Percentiles rank a stretch among this genome's conserved stretches.
phyloP scores from a whole-genome alignment of 2,888 invertebrate genomes.

The Nezara viridula region DNA sequence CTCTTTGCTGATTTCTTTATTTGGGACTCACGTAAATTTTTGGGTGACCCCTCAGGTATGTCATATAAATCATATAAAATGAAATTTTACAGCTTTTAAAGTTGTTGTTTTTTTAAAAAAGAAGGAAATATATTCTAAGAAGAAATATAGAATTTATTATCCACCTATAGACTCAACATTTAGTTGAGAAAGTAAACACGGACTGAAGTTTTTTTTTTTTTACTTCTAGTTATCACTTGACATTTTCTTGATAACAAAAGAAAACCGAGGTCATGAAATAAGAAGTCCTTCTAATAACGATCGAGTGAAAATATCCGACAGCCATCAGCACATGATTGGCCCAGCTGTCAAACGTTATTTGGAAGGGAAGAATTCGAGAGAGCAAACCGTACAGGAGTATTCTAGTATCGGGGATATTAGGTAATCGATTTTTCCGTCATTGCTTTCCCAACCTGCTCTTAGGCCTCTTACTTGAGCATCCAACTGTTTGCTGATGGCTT shows the following conservation, averaged over 20 bases:
- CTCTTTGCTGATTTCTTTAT: no score
- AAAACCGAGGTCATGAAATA: neutral
- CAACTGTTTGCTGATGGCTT: neutral
- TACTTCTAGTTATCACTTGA: neutral
- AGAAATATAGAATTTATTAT: no score
- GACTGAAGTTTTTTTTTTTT: neutral
- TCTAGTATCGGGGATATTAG: neutral
- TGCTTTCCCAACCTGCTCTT: neutral
- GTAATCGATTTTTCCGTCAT: conserved; percentile 8
- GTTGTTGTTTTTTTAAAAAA: no score
- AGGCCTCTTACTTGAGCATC: neutral
- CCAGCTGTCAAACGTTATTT: neutral
- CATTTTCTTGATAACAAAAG: neutral
- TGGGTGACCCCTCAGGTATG: no score
- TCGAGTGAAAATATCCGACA: neutral
- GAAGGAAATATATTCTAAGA: no score
- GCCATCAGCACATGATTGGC: neutral
- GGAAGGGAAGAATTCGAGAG: neutral
- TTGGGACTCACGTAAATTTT: no score
- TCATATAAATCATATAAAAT: no score
- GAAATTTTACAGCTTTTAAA: no score
- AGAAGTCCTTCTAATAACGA: neutral
- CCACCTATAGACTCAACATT: no score
- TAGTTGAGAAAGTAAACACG: no score
- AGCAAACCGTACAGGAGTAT: neutral